Evolutionary conservation across 2,888 invertebrate species (phyloP).

Genomic region (Chromoteleia sp.): DNA sequence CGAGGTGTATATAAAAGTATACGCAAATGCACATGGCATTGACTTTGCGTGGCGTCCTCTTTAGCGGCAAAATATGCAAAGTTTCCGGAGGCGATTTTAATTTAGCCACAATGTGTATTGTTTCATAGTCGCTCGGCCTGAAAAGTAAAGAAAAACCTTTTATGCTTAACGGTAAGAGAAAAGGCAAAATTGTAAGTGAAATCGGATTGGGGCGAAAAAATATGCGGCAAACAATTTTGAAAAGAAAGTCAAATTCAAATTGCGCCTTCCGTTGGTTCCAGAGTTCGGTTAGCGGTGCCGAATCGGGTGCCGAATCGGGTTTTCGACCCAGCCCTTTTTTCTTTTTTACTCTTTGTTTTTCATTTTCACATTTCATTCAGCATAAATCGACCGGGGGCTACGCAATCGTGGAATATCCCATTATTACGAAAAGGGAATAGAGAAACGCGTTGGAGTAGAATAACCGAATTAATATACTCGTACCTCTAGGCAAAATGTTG

Average conservation of each 20-base stretch:
- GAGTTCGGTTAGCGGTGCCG: constrained; percentile 15
- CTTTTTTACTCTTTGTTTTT: constrained; percentile 31
- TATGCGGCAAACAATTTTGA: constrained; percentile 19
- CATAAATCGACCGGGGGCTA: constrained; percentile 60
- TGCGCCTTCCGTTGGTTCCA: constrained; percentile 1
- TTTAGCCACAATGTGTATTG: constrained; percentile 84
- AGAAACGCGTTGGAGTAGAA: constrained; percentile 65
- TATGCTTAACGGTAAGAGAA: neutral
- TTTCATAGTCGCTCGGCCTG: constrained; percentile 75
- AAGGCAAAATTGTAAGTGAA: constrained; percentile 25
- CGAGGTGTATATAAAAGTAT: constrained; percentile 23
- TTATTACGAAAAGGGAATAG: constrained; percentile 64
- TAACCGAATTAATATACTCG: constrained; percentile 70
- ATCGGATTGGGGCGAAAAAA: constrained; percentile 39
- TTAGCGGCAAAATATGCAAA: constrained; percentile 81
- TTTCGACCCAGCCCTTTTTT: too few relatives aligned
- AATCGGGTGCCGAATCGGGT: constrained; percentile 33
- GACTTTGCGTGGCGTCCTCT: constrained; percentile 60
- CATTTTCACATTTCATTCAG: constrained; percentile 54
- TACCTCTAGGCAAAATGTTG: constrained; percentile 59
- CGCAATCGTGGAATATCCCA: constrained; percentile 59
- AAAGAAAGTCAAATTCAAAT: constrained; percentile 18
- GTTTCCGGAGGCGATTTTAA: constrained; percentile 84
- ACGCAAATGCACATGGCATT: constrained; percentile 44
- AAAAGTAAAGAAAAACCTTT: constrained; percentile 57